A percentile compares a stretch with the other conserved stretches of the same genome.
Conservation (phyloP, 1,140 invertebrate genomes). For the Hyposmocoma kahamanoa region DNA sequence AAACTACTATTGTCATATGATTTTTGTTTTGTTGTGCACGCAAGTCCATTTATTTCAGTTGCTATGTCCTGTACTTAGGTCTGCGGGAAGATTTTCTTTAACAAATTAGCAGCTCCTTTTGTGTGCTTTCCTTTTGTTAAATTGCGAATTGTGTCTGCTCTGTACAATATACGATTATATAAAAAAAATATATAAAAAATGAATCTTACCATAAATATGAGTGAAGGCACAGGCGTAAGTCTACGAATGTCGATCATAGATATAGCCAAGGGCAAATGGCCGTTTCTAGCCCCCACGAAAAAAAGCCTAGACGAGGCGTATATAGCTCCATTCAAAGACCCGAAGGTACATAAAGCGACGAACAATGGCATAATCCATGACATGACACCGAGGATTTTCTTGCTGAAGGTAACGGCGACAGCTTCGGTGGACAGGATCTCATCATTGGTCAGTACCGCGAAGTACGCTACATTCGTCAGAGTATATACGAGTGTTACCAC, state of each 20-base stretch:
- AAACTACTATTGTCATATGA: too few relatives aligned
- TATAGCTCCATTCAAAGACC: constrained; percentile 90
- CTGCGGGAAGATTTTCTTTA: too few relatives aligned
- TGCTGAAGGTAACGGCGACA: constrained; percentile 93
- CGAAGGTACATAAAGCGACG: constrained; percentile 91
- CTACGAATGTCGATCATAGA: constrained; percentile 90
- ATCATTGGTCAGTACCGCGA: constrained; percentile 86
- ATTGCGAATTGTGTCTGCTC: too few relatives aligned
- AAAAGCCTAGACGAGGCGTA: constrained; percentile 91
- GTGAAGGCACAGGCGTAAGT: constrained; percentile 91
- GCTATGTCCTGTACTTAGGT: too few relatives aligned
- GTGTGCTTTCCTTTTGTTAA: too few relatives aligned
- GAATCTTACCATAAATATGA: constrained; percentile 90
- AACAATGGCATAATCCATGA: constrained; percentile 93
- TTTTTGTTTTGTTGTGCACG: too few relatives aligned
- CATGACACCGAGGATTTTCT: constrained; percentile 84
- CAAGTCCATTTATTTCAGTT: too few relatives aligned
- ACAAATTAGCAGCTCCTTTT: too few relatives aligned
- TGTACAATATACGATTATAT: too few relatives aligned
- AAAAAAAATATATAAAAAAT: neutral
- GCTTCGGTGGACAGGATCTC: constrained; percentile 89
- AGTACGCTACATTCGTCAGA: constrained; percentile 92
- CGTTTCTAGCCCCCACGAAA: constrained; percentile 93
- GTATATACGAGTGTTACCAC: constrained; percentile 92
- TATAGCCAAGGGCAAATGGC: constrained; percentile 90